Conservation (phyloP, 2,888 invertebrate species). For the Esperia sulphurella region DNA sequence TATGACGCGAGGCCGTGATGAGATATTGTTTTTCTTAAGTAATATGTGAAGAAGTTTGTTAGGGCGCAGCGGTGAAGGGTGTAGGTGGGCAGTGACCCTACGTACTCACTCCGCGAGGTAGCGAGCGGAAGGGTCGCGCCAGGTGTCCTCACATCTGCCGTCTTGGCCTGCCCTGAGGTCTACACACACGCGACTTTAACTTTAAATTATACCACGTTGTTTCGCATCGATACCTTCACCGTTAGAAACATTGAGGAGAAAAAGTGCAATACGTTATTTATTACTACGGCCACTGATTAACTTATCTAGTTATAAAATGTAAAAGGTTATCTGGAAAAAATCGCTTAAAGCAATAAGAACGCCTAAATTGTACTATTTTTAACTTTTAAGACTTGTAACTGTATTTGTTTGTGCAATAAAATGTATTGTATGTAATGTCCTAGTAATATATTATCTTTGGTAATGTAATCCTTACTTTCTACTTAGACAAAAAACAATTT, state of each 20-base stretch:
- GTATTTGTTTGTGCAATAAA: no score
- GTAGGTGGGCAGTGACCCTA: slow-evolving; percentile 75
- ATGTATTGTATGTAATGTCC: no score
- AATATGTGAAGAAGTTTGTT: slow-evolving; percentile 39
- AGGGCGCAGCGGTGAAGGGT: slow-evolving; percentile 52
- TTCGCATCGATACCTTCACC: slow-evolving; percentile 55
- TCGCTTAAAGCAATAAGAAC: no score
- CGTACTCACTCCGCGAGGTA: slow-evolving; percentile 35
- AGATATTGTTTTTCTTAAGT: slow-evolving; percentile 55
- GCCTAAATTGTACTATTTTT: no score
- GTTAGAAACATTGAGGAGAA: slow-evolving; percentile 29
- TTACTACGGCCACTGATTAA: not conserved
- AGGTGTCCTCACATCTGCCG: slow-evolving; percentile 76
- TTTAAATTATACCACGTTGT: slow-evolving; percentile 37
- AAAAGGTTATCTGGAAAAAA: no score
- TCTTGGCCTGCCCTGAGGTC: slow-evolving; percentile 47
- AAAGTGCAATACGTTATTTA: not conserved
- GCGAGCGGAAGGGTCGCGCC: slow-evolving; percentile 72
- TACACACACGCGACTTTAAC: slow-evolving; percentile 42
- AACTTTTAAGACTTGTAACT: no score
- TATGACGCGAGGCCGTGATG: slow-evolving; percentile 64
- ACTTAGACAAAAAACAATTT: no score
- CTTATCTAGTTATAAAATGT: no score
- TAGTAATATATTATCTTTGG: no score
- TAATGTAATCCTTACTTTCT: no score